Percentiles rank a stretch among this genome's conserved stretches.
Evolutionary conservation across 2,888 invertebrate genomes (phyloP).

Genomic region (Tetragonisca angustula): DNA sequence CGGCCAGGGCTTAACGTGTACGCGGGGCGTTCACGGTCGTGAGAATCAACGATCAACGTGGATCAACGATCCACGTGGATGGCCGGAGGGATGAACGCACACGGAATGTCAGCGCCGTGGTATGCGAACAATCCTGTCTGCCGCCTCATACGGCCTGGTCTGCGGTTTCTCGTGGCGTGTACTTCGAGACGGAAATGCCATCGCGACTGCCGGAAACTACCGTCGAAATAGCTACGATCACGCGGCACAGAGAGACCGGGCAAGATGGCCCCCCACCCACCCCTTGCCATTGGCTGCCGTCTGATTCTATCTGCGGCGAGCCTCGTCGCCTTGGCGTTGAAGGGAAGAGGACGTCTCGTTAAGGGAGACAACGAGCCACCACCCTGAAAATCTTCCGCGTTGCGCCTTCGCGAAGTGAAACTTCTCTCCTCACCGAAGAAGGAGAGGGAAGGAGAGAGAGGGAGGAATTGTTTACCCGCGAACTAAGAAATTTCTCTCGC

Average conservation of each 20-base stretch:
- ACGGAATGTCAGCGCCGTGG: constrained; percentile 53
- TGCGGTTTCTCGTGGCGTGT: constrained; percentile 73
- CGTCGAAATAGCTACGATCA: constrained; percentile 55
- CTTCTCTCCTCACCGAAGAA: not conserved
- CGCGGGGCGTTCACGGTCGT: constrained; percentile 35
- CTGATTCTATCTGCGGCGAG: constrained; percentile 61
- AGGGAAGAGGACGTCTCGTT: constrained; percentile 49
- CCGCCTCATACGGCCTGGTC: constrained; percentile 68
- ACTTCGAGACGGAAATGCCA: constrained; percentile 69
- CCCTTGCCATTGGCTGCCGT: constrained; percentile 60
- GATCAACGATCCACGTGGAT: constrained; percentile 61
- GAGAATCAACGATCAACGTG: constrained; percentile 40
- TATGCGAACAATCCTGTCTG: constrained; percentile 74
- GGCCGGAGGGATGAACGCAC: constrained; percentile 60
- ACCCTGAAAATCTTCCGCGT: not conserved
- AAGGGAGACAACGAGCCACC: constrained; percentile 26
- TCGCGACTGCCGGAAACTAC: constrained; percentile 68
- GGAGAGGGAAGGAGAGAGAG: not conserved
- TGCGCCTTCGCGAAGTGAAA: not conserved
- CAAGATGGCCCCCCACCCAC: constrained; percentile 26
- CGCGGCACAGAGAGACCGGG: not conserved
- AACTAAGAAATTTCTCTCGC: constrained; percentile 11
- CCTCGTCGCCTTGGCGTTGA: constrained; percentile 54
- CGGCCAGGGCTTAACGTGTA: too few species aligned
- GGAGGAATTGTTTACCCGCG: constrained; percentile 19